Conservation (phyloP, 2,797 vertebrate genomes). For the Zalophus californianus region DNA sequence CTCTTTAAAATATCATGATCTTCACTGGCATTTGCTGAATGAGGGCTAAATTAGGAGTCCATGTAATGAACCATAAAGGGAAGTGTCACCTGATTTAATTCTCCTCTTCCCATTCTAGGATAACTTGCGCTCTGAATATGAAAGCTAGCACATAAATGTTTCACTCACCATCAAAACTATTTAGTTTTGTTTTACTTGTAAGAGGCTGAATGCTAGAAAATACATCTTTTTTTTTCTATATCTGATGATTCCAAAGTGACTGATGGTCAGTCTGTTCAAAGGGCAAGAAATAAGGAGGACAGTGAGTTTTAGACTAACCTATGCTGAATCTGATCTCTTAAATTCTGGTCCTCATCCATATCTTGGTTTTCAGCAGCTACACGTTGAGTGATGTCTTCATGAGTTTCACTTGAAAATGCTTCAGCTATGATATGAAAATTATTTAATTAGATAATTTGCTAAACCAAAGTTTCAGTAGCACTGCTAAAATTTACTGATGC, state of each 20-base stretch:
- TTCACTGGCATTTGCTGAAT: background rate
- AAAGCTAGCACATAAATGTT: slow-evolving; percentile 3
- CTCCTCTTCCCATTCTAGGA: background rate
- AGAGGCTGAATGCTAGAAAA: background rate
- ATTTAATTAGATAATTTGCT: background rate
- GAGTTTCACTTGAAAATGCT: slow-evolving; percentile 35
- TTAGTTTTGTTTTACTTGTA: slow-evolving; percentile 36
- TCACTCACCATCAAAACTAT: background rate
- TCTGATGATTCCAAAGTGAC: slow-evolving; percentile 21
- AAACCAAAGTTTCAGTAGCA: background rate
- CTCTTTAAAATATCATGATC: background rate
- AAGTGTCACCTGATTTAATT: background rate
- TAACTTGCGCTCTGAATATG: background rate
- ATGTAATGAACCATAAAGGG: background rate
- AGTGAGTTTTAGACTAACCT: slow-evolving; percentile 87
- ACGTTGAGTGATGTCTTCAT: background rate
- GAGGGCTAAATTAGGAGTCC: background rate
- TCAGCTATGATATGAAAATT: slow-evolving; percentile 76
- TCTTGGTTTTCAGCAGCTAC: slow-evolving; percentile 50
- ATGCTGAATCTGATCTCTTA: slow-evolving; percentile 86
- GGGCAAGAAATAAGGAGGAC: slow-evolving; percentile 5
- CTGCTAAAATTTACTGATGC: background rate
- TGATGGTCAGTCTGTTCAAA: background rate
- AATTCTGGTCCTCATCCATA: slow-evolving; percentile 49
- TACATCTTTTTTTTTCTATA: background rate